These are phyloP conservation scores for Diaprepes abbreviatus DNA, from an alignment of 2,888 invertebrate genomes.

Conservation along the genomic window DNA sequence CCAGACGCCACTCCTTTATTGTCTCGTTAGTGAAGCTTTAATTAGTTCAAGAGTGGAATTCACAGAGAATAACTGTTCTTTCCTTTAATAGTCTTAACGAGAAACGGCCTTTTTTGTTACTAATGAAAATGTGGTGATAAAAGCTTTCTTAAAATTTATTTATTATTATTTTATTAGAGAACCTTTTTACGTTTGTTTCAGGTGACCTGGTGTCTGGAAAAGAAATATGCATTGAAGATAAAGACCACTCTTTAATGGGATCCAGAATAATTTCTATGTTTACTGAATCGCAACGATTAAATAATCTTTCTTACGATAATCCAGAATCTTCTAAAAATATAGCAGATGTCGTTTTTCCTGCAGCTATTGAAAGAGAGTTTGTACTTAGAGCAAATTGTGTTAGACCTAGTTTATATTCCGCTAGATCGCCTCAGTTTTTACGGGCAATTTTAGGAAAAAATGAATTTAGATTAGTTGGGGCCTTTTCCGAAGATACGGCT, in stretches of 20 bases:
- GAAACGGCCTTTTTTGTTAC: no score
- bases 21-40: no score
- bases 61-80: no score
- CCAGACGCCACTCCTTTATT: no score
- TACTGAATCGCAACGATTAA: constrained; percentile 71
- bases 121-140: no score
- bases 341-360: constrained; percentile 47
- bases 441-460: constrained; percentile 78
- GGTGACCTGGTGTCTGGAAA: constrained; percentile 71
- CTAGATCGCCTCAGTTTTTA: constrained; percentile 76
- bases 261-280: constrained; percentile 73
- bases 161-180: no score
- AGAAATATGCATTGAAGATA: constrained; percentile 74
- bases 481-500: constrained; percentile 83
- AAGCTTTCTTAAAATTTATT: no score
- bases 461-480: constrained; percentile 80
- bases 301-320: constrained; percentile 22
- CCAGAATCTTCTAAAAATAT: constrained; percentile 22
- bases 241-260: constrained; percentile 71
- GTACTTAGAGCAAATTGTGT: constrained; percentile 74
- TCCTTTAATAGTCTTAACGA: no score
- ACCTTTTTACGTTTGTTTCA: constrained; percentile 37
- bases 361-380: constrained; percentile 72
- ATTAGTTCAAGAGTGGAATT: no score
- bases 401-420: constrained; percentile 74